Percentiles rank a stretch among this genome's conserved stretches.
phyloP scores from a whole-genome alignment of 2,797 vertebrate species.

The Potorous gilbertii region DNA sequence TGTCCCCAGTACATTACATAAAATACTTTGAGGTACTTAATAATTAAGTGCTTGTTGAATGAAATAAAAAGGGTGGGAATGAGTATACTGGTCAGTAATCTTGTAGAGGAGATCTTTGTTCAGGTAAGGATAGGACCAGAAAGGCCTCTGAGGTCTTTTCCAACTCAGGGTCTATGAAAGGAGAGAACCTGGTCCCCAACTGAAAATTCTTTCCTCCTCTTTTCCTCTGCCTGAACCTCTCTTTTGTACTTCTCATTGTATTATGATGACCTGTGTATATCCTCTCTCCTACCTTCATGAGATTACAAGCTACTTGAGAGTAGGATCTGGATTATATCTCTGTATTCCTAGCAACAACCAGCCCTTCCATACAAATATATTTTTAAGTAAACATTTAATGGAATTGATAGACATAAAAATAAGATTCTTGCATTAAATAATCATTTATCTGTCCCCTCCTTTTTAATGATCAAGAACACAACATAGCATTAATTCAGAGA shows the following conservation, averaged over 20 bases:
- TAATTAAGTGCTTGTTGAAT: background rate
- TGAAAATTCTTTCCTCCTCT: background rate
- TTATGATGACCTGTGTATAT: background rate
- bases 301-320: background rate
- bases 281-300: background rate
- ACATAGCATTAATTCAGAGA: background rate
- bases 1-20: background rate
- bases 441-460: background rate
- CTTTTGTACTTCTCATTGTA: background rate
- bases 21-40: background rate
- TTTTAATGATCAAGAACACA: background rate
- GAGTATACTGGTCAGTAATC: background rate
- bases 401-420: background rate
- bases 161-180: background rate
- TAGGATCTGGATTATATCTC: background rate
- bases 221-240: background rate
- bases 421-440: background rate
- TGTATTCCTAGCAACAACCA: background rate
- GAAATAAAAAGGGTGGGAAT: background rate
- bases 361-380: background rate
- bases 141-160: background rate
- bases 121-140: background rate
- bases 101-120: background rate
- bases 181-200: background rate
- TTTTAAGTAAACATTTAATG: background rate